phyloP scores from a whole-genome alignment of 2,888 invertebrate species.

The Schizotus pectinicornis region DNA sequence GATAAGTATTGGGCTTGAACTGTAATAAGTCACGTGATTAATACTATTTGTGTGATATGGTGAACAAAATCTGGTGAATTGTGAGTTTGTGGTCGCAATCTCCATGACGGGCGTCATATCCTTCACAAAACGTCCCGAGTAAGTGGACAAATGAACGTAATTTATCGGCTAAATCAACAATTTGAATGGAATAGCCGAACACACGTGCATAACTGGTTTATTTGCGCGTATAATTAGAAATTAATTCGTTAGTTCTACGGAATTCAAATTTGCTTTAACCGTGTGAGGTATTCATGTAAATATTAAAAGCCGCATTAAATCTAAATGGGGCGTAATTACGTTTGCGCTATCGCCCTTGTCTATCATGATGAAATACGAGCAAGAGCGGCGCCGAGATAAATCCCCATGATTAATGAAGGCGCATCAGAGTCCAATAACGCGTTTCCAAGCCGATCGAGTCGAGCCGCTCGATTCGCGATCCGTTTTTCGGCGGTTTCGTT shows the following conservation, averaged over 20 bases:
- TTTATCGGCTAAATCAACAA: constrained; percentile 9
- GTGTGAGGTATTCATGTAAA: constrained; percentile 34
- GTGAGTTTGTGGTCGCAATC: too few relatives aligned
- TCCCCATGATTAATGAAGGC: constrained; percentile 40
- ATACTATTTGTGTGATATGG: too few relatives aligned
- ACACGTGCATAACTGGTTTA: constrained; percentile 8
- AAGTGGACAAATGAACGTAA: neutral
- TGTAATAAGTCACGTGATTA: too few relatives aligned
- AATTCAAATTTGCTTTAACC: constrained; percentile 30
- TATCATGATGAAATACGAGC: constrained; percentile 41
- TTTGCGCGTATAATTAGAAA: constrained; percentile 27
- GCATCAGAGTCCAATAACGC: too few relatives aligned
- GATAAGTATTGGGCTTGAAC: too few relatives aligned
- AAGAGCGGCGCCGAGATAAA: constrained; percentile 37
- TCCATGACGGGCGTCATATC: constrained; percentile 1
- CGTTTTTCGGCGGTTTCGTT: constrained; percentile 3
- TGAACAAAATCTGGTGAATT: too few relatives aligned
- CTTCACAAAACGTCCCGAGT: neutral
- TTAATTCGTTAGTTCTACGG: constrained; percentile 31
- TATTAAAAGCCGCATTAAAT: constrained; percentile 44
- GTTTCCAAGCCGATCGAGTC: neutral
- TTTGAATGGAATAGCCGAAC: constrained; percentile 9
- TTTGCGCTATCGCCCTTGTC: constrained; percentile 43
- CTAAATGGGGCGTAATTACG: constrained; percentile 43
- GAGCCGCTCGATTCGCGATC: neutral